A percentile compares a stretch with the other conserved stretches of the same genome.
phyloP scores from a whole-genome alignment of 2,888 invertebrate genomes.

The Habroteleia sp. region DNA sequence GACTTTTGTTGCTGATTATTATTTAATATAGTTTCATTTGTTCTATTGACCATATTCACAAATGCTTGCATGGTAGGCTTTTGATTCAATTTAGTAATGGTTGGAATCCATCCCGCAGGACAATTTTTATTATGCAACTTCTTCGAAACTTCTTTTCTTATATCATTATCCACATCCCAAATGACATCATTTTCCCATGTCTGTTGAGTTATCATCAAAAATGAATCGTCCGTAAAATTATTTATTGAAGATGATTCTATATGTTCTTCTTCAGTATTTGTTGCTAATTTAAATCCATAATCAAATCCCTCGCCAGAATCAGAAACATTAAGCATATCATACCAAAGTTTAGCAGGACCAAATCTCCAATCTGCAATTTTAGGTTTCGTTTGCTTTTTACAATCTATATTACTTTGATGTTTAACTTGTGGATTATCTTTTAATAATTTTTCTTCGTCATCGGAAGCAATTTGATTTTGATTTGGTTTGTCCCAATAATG shows the following conservation, averaged over 20 bases:
- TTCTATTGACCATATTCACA: no score
- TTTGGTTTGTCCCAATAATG: conserved; percentile 84
- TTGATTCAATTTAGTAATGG: no score
- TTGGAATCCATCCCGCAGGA: no score
- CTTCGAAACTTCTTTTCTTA: conserved; percentile 89
- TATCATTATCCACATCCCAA: conserved; percentile 96
- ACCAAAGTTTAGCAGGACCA: conserved; percentile 99
- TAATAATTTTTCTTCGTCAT: conserved; percentile 90
- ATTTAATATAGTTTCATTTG: no score
- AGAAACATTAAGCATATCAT: conserved; percentile 97
- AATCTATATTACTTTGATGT: background rate
- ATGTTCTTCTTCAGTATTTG: conserved; percentile 72
- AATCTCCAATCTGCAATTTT: conserved; percentile 97
- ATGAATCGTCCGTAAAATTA: conserved; percentile 92
- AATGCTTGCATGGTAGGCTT: no score
- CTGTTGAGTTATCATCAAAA: conserved; percentile 97
- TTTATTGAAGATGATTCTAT: conserved; percentile 80
- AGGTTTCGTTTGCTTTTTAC: conserved; percentile 79
- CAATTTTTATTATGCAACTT: no score
- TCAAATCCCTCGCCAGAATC: conserved; percentile 97
- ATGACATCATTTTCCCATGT: conserved; percentile 99
- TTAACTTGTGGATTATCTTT: conserved; percentile 69
- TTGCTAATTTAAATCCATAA: conserved; percentile 93
- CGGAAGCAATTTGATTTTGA: conserved; percentile 86
- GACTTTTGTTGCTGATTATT: no score